Percentiles rank a stretch among this genome's conserved stretches.
Conservation (phyloP, 1,140 invertebrate genomes). For the Cotesia vestalis region DNA sequence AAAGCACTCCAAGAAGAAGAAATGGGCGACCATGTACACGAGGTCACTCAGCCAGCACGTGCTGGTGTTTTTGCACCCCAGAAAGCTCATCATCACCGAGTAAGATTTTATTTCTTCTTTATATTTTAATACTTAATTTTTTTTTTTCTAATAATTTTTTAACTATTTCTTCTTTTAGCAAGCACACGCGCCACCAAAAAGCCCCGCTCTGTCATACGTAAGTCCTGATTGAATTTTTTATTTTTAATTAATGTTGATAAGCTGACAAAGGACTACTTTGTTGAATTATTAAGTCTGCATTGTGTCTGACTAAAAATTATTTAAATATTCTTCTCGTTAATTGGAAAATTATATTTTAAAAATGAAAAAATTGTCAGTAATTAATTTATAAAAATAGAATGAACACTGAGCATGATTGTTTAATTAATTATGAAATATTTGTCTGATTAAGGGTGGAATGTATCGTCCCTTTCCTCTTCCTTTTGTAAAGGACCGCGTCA, state of each 20-base stretch:
- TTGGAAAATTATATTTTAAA: no score
- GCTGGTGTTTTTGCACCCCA: constrained; percentile 79
- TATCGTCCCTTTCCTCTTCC: constrained; percentile 61
- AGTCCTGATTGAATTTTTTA: constrained; percentile 43
- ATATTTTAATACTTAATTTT: constrained; percentile 7
- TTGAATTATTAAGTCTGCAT: constrained; percentile 29
- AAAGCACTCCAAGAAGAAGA: constrained; percentile 82
- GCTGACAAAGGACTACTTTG: background rate
- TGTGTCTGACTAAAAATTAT: constrained; percentile 8
- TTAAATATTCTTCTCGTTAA: no score
- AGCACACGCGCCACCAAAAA: constrained; percentile 51
- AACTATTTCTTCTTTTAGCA: constrained; percentile 39
- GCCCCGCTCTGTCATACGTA: constrained; percentile 53
- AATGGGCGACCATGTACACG: constrained; percentile 71
- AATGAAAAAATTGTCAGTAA: constrained; percentile 19
- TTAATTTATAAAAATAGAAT: background rate
- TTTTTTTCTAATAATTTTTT: constrained; percentile 41
- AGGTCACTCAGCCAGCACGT: constrained; percentile 74
- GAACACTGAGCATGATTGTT: constrained; percentile 34
- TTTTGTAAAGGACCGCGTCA: constrained; percentile 61
- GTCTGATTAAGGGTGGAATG: constrained; percentile 59
- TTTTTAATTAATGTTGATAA: background rate
- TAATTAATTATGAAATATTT: constrained; percentile 43
- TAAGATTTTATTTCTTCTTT: constrained; percentile 36
- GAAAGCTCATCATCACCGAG: constrained; percentile 63